Evolutionary conservation across 2,113 vertebrate genomes (phyloP).

Genomic region (Oryzias curvinotus): DNA sequence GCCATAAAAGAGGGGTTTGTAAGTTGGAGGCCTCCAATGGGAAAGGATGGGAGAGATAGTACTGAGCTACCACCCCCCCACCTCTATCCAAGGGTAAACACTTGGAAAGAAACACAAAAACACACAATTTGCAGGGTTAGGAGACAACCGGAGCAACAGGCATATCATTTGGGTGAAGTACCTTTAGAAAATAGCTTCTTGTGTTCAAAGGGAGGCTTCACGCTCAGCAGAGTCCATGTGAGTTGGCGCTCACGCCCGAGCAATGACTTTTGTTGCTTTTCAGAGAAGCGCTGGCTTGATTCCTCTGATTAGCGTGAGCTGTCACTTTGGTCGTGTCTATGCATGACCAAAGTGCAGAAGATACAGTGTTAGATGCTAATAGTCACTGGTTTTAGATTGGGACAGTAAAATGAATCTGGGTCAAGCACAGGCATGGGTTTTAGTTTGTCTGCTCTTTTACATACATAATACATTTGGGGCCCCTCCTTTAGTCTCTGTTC

Average conservation of each 20-base stretch:
- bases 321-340: too few relatives aligned
- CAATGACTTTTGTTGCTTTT: background rate
- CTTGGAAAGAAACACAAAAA: conserved; percentile 54
- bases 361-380: too few relatives aligned
- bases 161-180: conserved; percentile 60
- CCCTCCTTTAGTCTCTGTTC: too few relatives aligned
- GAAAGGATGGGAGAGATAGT: conserved; percentile 58
- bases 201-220: conserved; percentile 23
- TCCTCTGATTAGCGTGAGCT: background rate
- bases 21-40: conserved; percentile 60
- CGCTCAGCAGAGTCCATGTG: conserved; percentile 13
- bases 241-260: conserved; percentile 11
- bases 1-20: conserved; percentile 63
- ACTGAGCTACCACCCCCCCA: conserved; percentile 1
- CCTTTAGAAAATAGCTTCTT: conserved; percentile 23
- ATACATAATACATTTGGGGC: too few relatives aligned
- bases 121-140: conserved; percentile 27
- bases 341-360: too few relatives aligned
- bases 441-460: too few relatives aligned
- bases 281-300: background rate
- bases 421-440: too few relatives aligned
- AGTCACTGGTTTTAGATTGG: too few relatives aligned
- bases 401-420: too few relatives aligned
- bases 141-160: conserved; percentile 30
- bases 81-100: conserved; percentile 55